phyloP scores from a whole-genome alignment of 2,797 vertebrate species.

The Acomys russatus region DNA sequence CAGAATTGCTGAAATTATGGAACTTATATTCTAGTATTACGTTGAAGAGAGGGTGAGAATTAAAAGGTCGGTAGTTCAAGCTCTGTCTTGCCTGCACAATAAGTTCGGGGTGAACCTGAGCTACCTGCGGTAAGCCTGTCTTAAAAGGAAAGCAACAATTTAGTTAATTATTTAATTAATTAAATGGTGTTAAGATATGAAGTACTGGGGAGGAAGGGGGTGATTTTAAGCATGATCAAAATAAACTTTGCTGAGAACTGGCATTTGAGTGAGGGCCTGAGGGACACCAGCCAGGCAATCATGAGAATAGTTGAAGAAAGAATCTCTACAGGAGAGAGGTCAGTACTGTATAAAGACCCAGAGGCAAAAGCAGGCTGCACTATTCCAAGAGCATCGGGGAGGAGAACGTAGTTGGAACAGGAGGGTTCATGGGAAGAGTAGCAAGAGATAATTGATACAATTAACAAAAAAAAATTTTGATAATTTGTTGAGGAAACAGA shows the following conservation, averaged over 20 bases:
- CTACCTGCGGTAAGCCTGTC: neutral
- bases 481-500: neutral
- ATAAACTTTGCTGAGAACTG: neutral
- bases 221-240: constrained; percentile 43
- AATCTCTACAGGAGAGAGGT: neutral
- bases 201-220: neutral
- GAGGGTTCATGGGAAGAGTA: rapidly evolving
- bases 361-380: neutral
- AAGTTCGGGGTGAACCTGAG: neutral
- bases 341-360: neutral
- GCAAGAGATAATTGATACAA: neutral
- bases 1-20: neutral
- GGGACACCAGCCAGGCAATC: neutral
- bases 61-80: neutral
- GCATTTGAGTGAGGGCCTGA: constrained; percentile 27
- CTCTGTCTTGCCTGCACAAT: neutral
- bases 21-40: neutral
- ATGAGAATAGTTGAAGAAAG: neutral
- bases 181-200: neutral
- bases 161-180: neutral
- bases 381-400: neutral
- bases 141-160: neutral
- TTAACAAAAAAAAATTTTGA: neutral
- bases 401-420: neutral
- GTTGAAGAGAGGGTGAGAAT: too few relatives aligned